Percentiles rank a stretch among this genome's conserved stretches.
Conservation (phyloP, 2,113 vertebrate genomes). For the Brienomyrus brachyistius region DNA sequence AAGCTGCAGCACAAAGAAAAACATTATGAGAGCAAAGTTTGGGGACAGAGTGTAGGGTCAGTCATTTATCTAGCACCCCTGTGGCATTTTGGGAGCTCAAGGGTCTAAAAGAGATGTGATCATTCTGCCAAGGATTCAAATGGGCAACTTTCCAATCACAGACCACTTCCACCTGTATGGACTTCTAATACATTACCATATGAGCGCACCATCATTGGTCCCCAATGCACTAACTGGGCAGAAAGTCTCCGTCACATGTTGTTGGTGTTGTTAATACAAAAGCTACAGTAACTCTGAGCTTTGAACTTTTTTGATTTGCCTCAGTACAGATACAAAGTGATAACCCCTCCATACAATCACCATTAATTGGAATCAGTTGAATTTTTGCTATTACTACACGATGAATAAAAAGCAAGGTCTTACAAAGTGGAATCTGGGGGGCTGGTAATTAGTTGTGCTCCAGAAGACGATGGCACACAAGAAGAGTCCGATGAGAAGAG, state of each 20-base stretch:
- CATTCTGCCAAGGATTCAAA: no score
- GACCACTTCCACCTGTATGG: background rate
- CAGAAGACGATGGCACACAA: slow-evolving; percentile 70
- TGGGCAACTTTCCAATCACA: background rate
- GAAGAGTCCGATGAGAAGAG: slow-evolving; percentile 59
- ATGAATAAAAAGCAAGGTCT: slow-evolving; percentile 37
- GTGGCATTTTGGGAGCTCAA: background rate
- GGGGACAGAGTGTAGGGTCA: background rate
- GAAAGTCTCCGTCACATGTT: background rate
- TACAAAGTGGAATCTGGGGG: slow-evolving; percentile 80
- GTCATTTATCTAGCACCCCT: background rate
- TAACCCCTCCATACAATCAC: background rate
- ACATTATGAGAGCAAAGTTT: background rate
- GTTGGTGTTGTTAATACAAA: background rate
- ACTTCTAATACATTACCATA: background rate
- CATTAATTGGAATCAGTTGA: background rate
- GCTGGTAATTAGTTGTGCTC: slow-evolving; percentile 69
- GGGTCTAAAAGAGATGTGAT: no score
- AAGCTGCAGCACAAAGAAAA: slow-evolving; percentile 51
- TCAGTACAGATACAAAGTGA: background rate
- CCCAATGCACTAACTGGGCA: background rate
- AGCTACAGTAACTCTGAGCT: background rate
- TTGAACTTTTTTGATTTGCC: background rate
- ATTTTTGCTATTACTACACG: background rate
- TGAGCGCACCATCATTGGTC: background rate